Evolutionary conservation across 2,113 vertebrate genomes (phyloP), one percentile per base, ranked within the genome.

Genomic region (Sylvicapra grimmia): DNA sequence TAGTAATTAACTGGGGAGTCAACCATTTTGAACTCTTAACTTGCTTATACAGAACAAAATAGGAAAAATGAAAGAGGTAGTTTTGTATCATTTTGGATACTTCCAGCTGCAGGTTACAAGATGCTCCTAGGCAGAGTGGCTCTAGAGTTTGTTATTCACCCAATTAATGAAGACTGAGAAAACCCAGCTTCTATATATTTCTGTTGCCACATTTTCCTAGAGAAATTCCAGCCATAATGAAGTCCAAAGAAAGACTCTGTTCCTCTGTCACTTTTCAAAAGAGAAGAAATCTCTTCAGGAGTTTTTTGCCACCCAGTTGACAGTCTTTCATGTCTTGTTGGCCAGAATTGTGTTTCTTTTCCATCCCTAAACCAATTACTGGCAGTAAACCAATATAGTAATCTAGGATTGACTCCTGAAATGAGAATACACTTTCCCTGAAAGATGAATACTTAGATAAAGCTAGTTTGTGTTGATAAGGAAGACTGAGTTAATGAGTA

Each of bases 381-480:
- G 19, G 19, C 85, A 44, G 65, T 49, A 92, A 97, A 94, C 88
- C 53, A 94, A 84, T 93, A 51, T 47, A 79, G 10, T 56, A 68
- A 94, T 94, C n/a, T 90, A 93, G 33, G n/a, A 95, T 75, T 86
- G 77, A 94, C 68, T 97, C 21, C 83, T 80, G 36, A 90, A 65
- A 80, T 93, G 72, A 96, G 49, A 97, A 88, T 58, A 51, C 2
- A 79, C 56, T 79, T 95, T 92, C 23, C 25, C 21, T 80, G 91
- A 77, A 89, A 93, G 54, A 5, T 90, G 53, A 31, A 68, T 90
- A 58, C 84, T 92, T 90, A 95, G 83, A 90, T 86, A 82, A 93
- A 91, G 53, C 56, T 97, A 89, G 51, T 89, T 96, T 94, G 56
- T 79, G 86, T 89, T 97, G 93, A 95, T 65, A 92, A 92, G 91